Conservation (phyloP, 64 coral and sea anemone species). For the Montipora cactus region DNA sequence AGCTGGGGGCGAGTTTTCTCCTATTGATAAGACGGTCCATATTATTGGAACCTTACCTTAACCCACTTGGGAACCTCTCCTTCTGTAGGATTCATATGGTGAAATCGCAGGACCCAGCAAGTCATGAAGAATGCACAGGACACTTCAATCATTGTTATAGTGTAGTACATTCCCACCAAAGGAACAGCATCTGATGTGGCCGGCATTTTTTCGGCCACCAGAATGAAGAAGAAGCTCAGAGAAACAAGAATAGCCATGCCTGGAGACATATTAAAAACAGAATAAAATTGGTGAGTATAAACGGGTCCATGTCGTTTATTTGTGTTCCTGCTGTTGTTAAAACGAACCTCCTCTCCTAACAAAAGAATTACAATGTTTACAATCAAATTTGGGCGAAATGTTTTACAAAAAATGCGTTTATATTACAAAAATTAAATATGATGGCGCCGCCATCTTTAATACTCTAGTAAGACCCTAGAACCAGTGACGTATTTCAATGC, state of each 20-base stretch:
- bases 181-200: conserved; percentile 81
- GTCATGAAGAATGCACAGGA: conserved; percentile 88
- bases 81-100: conserved; percentile 77
- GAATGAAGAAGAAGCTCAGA: conserved; percentile 87
- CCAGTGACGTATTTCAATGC: no score
- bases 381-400: no score
- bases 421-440: no score
- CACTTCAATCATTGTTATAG: conserved; percentile 79
- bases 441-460: no score
- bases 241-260: conserved; percentile 87
- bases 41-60: conserved; percentile 13
- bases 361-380: no score
- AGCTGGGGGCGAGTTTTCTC: neutral
- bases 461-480: no score
- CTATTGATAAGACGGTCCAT: no score
- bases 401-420: no score
- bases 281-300: neutral
- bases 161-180: conserved; percentile 78
- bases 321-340: no score
- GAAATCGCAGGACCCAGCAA: conserved; percentile 80
- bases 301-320: no score
- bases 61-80: conserved; percentile 82
- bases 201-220: conserved; percentile 91
- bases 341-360: no score
- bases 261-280: neutral